phyloP scores from a whole-genome alignment of 2,113 vertebrate species.

The Chloebia gouldiae region DNA sequence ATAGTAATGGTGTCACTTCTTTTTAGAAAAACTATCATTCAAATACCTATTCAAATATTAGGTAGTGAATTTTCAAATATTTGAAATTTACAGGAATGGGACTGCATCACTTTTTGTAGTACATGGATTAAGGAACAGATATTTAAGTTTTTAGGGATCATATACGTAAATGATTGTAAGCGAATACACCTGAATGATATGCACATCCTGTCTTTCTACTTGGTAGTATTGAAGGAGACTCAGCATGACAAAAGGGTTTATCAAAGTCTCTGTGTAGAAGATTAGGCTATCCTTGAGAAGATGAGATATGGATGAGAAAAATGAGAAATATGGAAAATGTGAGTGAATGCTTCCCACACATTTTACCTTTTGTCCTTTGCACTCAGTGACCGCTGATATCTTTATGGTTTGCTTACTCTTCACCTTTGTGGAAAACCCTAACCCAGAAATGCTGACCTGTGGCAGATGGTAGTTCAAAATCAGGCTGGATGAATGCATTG shows the following conservation, averaged over 20 bases:
- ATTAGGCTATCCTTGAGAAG: neutral
- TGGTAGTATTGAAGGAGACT: neutral
- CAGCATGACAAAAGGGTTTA: neutral
- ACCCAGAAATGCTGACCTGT: neutral
- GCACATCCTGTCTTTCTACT: neutral
- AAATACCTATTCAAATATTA: neutral
- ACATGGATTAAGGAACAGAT: neutral
- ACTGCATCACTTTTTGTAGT: neutral
- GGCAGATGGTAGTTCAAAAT: neutral
- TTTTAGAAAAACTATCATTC: neutral
- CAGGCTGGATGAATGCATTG: neutral
- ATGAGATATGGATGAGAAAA: neutral
- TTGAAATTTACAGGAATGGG: neutral
- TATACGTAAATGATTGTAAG: neutral
- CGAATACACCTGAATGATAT: neutral
- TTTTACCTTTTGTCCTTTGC: neutral
- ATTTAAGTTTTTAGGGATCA: neutral
- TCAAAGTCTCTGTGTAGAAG: neutral
- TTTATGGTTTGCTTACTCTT: neutral
- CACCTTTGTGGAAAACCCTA: neutral
- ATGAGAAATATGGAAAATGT: neutral
- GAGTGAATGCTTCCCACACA: neutral
- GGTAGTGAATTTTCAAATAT: neutral
- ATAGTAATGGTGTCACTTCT: rapidly evolving
- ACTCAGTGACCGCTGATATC: neutral